phyloP scores from a whole-genome alignment of 2,113 vertebrate genomes.

The Ptyas mucosa region DNA sequence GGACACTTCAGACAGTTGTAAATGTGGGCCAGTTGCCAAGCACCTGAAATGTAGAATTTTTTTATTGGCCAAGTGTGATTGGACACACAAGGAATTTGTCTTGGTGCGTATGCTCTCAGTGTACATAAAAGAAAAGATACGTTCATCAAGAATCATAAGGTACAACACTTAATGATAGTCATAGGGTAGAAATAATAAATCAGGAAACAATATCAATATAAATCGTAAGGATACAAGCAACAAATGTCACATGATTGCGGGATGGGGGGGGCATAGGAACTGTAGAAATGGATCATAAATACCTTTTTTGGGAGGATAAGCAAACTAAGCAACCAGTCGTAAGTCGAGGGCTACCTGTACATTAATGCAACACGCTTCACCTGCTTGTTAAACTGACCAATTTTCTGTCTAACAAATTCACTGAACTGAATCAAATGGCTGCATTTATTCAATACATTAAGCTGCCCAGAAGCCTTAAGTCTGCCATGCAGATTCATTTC shows the following conservation, averaged over 20 bases:
- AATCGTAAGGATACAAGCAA: too few relatives aligned
- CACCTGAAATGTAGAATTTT: too few relatives aligned
- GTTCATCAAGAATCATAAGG: too few relatives aligned
- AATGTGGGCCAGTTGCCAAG: too few relatives aligned
- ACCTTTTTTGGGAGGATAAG: background rate
- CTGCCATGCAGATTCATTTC: background rate
- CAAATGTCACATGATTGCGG: background rate
- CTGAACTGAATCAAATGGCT: background rate
- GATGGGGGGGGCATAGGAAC: background rate
- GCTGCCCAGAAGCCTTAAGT: background rate
- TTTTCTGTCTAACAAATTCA: background rate
- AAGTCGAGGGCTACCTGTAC: background rate
- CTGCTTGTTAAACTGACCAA: background rate
- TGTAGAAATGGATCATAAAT: background rate
- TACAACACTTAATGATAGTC: too few relatives aligned
- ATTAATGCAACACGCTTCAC: background rate
- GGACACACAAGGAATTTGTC: too few relatives aligned
- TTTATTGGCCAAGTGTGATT: too few relatives aligned
- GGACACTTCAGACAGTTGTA: background rate
- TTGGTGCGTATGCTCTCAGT: too few relatives aligned
- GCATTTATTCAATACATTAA: background rate
- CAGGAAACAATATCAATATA: too few relatives aligned
- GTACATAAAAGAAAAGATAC: too few relatives aligned
- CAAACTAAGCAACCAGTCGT: background rate
- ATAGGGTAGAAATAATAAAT: too few relatives aligned